Base-by-base conservation (phyloP, 2,113 vertebrate species). In the Gopherus evgoodei region DNA sequence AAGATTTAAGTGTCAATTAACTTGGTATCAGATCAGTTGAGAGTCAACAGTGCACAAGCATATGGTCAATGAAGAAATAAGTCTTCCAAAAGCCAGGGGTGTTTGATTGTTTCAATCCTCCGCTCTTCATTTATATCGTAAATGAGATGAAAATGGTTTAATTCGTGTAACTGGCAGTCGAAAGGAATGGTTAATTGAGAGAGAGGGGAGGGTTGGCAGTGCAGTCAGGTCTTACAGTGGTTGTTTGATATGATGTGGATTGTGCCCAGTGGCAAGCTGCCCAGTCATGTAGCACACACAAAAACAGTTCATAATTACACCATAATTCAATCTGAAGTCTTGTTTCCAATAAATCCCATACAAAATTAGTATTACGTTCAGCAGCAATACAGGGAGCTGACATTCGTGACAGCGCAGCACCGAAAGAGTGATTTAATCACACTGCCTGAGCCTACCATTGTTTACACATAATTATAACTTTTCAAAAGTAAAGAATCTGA, bases 321-420 rank as follows among this genome's bases (percentile, higher is more conserved):
- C 93, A 96, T 98, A 98, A 98, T 98, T 98, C 98, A 98, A 97
- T 96, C 96, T 96, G 93, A 96, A 98, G 85, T 84, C 98, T 97
- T 96, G 95, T 97, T 97, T 96, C 91, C 96, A 97, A 97, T 96
- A 98, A 97, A 96, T 98, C 95, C 96, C 94, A 88, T 49, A 95
- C 90, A 94, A 97, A 98, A 98, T 98, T 92, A 96, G 96, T 86
- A 96, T 97, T 98, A 96, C 94, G 81, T 90, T 84, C 4, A 0
- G 91, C 8, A 9, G 81, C 90, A 89, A 53, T 42, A 57, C 59
- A 79, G 87, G 85, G 65, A 92, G 82, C 81, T 0, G 2, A 81
- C 92, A 94, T 93, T 49, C 65, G 79, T 95, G 88, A 89, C 95
- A 97, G 31, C 93, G 87, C 1, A 42, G 81, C 75, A 89, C 5